These are phyloP conservation scores for Odontocerum albicorne DNA, from an alignment of 2,888 invertebrate species.

Conservation along the genomic window DNA sequence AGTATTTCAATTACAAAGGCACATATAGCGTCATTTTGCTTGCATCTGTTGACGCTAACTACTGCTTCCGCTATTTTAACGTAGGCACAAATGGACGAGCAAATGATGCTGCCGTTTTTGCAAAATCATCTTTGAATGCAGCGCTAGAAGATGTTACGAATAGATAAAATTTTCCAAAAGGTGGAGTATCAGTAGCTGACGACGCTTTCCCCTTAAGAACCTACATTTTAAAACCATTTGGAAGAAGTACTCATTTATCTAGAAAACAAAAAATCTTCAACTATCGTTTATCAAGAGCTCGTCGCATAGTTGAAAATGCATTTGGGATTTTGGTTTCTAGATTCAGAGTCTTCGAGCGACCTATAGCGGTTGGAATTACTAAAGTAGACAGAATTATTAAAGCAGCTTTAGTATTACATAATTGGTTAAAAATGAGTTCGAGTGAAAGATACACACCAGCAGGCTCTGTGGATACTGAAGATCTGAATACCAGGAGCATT, in stretches of 20 bases:
- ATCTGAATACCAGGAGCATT: no score
- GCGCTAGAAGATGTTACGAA: neutral
- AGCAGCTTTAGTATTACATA: slow-evolving; percentile 38
- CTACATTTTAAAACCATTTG: slow-evolving; percentile 33
- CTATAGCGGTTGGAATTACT: slow-evolving; percentile 28
- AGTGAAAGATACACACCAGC: slow-evolving; percentile 19
- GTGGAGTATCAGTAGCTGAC: slow-evolving; percentile 2
- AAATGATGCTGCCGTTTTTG: slow-evolving; percentile 2
- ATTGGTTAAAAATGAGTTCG: slow-evolving; percentile 37
- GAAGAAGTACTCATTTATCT: neutral
- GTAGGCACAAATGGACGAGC: slow-evolving; percentile 36
- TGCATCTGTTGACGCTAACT: slow-evolving; percentile 38
- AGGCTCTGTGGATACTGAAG: slow-evolving; percentile 19
- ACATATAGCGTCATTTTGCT: slow-evolving; percentile 38
- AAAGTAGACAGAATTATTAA: slow-evolving; percentile 36
- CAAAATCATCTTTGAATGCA: neutral
- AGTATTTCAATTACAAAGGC: slow-evolving; percentile 35
- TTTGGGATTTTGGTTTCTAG: slow-evolving; percentile 31
- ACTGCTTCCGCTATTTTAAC: slow-evolving; percentile 34
- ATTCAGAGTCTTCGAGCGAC: slow-evolving; percentile 27
- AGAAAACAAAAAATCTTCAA: slow-evolving; percentile 18
- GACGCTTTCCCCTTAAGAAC: slow-evolving; percentile 22
- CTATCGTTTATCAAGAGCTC: slow-evolving; percentile 30
- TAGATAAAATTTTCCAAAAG: slow-evolving; percentile 3
- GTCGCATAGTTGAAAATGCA: slow-evolving; percentile 34